These are phyloP conservation scores for Drosophila greeni DNA, from an alignment of 2,888 invertebrate genomes.

Conservation along the genomic window DNA sequence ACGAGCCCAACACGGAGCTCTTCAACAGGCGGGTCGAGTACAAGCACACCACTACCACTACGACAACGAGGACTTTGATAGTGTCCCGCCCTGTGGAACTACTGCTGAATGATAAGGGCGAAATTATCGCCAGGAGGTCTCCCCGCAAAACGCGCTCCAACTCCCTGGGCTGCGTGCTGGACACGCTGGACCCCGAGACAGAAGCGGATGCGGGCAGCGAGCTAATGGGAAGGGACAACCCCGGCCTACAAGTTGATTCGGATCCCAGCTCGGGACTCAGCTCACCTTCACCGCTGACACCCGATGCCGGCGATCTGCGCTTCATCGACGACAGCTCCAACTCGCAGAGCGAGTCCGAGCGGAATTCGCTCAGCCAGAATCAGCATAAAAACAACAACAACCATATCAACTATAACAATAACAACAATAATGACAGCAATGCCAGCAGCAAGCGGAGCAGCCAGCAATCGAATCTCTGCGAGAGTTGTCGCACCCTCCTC, in stretches of 20 bases:
- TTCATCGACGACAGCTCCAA: conserved; percentile 78
- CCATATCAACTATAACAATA: conserved; percentile 42
- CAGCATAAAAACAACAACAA: conserved; percentile 49
- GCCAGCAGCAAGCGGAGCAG: conserved; percentile 22
- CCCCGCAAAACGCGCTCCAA: conserved; percentile 72
- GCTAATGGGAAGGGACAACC: conserved; percentile 41
- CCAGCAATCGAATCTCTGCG: conserved; percentile 65
- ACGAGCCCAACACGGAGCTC: conserved; percentile 42
- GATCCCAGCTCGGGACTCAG: conserved; percentile 48
- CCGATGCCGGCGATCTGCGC: conserved; percentile 68
- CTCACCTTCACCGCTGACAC: conserved; percentile 56
- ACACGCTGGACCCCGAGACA: conserved; percentile 47
- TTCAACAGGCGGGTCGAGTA: conserved; percentile 69
- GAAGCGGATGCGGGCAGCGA: conserved; percentile 9
- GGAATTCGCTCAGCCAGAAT: conserved; percentile 54
- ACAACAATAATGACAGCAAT: conserved; percentile 28
- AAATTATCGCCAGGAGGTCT: conserved; percentile 66
- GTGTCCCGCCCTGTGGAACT: conserved; percentile 71
- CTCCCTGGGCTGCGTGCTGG: conserved; percentile 76
- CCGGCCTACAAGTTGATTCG: conserved; percentile 29
- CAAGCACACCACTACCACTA: conserved; percentile 73
- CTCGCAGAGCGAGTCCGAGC: conserved; percentile 76
- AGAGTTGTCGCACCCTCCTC: conserved; percentile 74
- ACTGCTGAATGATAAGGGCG: conserved; percentile 74
- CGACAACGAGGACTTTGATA: conserved; percentile 73